phyloP scores from a whole-genome alignment of 2,888 invertebrate species.

The Chrysolina oricalcia region DNA sequence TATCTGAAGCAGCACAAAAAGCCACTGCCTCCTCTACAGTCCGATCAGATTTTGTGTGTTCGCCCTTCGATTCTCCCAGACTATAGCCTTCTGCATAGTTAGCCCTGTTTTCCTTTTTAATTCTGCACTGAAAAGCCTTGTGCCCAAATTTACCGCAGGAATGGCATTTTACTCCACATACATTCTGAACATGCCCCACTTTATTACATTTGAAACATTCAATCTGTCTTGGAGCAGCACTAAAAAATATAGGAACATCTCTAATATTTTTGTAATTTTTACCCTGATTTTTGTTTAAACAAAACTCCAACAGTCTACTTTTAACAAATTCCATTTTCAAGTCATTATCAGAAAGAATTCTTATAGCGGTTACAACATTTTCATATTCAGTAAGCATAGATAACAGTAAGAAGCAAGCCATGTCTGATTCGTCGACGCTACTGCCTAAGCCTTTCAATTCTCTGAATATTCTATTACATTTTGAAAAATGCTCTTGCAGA shows the following conservation, averaged over 20 bases:
- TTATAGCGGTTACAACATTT: slow-evolving; percentile 41
- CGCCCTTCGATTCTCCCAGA: too few relatives aligned
- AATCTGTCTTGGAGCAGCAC: slow-evolving; percentile 1
- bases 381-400: slow-evolving; percentile 3
- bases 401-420: slow-evolving; percentile 5
- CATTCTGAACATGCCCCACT: slow-evolving; percentile 36
- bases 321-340: slow-evolving; percentile 41
- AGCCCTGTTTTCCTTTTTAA: too few relatives aligned
- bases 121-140: neutral
- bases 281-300: slow-evolving; percentile 28
- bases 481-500: neutral
- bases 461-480: slow-evolving; percentile 7
- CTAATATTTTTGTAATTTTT: slow-evolving; percentile 6
- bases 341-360: slow-evolving; percentile 43
- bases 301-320: slow-evolving; percentile 39
- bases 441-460: neutral
- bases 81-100: too few relatives aligned
- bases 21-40: slow-evolving; percentile 23
- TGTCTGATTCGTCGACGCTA: slow-evolving; percentile 6
- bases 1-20: slow-evolving; percentile 28
- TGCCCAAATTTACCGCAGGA: slow-evolving; percentile 35
- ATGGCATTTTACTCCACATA: slow-evolving; percentile 42
- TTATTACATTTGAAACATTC: slow-evolving; percentile 46
- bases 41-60: neutral
- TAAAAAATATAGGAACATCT: slow-evolving; percentile 7